These are phyloP conservation scores for Anhinga rufa DNA, from an alignment of 2,113 vertebrate species.

Conservation along the genomic window DNA sequence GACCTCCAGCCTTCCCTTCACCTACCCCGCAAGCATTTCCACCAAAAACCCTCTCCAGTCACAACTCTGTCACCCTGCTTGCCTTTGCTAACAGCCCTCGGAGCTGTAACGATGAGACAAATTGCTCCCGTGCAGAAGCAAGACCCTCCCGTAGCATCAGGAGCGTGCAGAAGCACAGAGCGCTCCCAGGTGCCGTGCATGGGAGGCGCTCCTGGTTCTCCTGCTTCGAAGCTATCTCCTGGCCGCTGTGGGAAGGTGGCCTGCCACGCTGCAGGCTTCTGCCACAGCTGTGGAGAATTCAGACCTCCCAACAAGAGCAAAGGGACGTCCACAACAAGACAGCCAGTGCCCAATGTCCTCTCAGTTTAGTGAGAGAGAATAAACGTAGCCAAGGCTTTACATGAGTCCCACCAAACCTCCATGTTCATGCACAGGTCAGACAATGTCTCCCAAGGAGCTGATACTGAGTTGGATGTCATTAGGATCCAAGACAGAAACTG, in stretches of 20 bases:
- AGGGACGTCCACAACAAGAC: neutral
- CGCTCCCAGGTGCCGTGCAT: accelerated
- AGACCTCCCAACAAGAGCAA: neutral
- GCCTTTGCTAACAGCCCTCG: neutral
- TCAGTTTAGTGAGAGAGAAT: neutral
- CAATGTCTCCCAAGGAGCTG: neutral
- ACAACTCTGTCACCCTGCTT: neutral
- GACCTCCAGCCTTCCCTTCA: neutral
- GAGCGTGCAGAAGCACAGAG: neutral
- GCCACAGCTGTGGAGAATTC: neutral
- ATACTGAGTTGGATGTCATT: accelerated
- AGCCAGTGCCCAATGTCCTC: too few species aligned
- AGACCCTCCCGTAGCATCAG: accelerated
- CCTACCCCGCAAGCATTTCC: neutral
- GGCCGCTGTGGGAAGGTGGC: neutral
- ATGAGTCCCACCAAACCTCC: neutral
- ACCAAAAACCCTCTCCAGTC: neutral
- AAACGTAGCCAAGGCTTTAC: accelerated
- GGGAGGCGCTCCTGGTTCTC: neutral
- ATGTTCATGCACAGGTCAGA: accelerated
- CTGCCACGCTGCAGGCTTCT: neutral
- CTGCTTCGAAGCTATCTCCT: neutral
- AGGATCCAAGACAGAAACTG: neutral
- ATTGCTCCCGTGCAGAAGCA: accelerated
- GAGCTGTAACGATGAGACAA: neutral